Evolutionary conservation across 2,888 invertebrate genomes (phyloP), one percentile per base, ranked within the genome.

Genomic region (Cartodere bifasciata): DNA sequence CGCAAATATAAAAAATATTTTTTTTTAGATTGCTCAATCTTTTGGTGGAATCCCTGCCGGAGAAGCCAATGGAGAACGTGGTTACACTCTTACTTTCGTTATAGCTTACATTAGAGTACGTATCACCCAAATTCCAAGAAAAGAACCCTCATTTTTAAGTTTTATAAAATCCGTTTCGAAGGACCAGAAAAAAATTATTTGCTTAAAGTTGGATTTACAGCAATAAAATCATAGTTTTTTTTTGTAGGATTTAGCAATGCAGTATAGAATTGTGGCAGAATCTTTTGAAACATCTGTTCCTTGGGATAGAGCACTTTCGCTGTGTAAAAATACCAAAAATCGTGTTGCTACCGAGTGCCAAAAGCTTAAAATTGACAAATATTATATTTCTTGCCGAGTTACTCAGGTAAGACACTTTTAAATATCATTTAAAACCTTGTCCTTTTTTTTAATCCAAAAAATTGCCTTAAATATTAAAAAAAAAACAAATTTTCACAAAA

Each of bases 201-300:
- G n/a, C n/a, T n/a, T n/a, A n/a, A n/a, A n/a, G n/a, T n/a, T n/a
- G n/a, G n/a, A n/a, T n/a, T n/a, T n/a, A n/a, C n/a, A n/a, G n/a
- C n/a, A n/a, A n/a, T n/a, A n/a, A n/a, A n/a, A n/a, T n/a, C n/a
- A n/a, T n/a, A n/a, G n/a, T 31, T 25, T 21, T 16, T 34, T 38
- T 35, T 61, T 59, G 4, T 58, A 90, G 88, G 97, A 98, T 57
- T 64, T 95, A 28, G 95, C 81, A 0, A 67, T 97, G 41, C 82
- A 88, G 32, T 86, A 81, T 57, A 72, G 76, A 42, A 72, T 94
- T 11, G 78, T 95, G 2, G 84, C 92, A 0, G 97, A 98, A 60
- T 95, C 95, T 0, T 98, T 98, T 65, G 97, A 98, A 64, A 98
- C 98, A 0, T 97, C 97, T 0, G 94, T 94, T 2, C 85, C 97